Evolutionary conservation across 2,888 invertebrate genomes (phyloP).

Genomic region (Drosophila emarginata): DNA sequence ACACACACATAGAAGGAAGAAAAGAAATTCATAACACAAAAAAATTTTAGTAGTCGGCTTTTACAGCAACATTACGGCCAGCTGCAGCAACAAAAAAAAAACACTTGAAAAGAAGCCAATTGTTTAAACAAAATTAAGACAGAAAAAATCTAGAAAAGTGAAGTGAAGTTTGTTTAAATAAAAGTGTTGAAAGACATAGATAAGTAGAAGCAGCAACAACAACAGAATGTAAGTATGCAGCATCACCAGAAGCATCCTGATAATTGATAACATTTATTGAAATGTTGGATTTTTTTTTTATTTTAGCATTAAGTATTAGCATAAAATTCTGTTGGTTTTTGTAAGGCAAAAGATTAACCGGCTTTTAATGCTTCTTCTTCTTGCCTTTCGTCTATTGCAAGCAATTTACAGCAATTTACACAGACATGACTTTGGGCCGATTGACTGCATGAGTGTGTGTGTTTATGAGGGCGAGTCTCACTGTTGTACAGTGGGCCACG

Average conservation of each 20-base stretch:
- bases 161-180: neutral
- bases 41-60: slow-evolving; percentile 4
- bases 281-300: neutral
- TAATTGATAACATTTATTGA: neutral
- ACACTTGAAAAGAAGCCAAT: neutral
- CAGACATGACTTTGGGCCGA: slow-evolving; percentile 25
- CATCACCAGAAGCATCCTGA: neutral
- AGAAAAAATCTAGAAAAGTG: neutral
- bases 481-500: slow-evolving; percentile 5
- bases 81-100: neutral
- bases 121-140: neutral
- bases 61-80: slow-evolving; percentile 4
- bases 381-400: neutral
- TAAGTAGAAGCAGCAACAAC: neutral
- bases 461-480: slow-evolving; percentile 4
- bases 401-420: slow-evolving; percentile 16
- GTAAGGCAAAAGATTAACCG: neutral
- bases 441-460: slow-evolving; percentile 15
- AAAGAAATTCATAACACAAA: slow-evolving; percentile 2
- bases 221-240: neutral
- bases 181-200: neutral
- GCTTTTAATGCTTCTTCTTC: neutral
- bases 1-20: neutral
- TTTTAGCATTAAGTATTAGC: neutral
- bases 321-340: neutral